Evolutionary conservation across 2,797 vertebrate species (phyloP), one percentile per base, ranked within the genome.

Genomic region (Toxotes lorentzi): DNA sequence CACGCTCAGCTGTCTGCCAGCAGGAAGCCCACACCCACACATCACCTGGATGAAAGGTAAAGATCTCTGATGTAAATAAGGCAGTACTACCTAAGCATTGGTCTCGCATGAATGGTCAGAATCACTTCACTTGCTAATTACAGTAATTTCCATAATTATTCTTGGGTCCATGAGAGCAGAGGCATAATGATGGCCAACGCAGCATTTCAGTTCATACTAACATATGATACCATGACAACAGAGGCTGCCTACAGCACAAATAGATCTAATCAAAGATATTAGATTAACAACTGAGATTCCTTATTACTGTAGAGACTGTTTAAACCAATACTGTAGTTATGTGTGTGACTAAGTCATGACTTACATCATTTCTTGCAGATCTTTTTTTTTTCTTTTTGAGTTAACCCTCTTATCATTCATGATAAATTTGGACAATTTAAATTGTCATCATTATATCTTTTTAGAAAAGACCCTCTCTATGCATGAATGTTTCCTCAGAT

Each of bases 41-140:
- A 96, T 99, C 88, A 87, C 94, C 89, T 99, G 98, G 98, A 94
- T 96, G 92, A 99, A 99, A 96, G 98, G 98, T 98, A 89, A 79
- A 50, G 24, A 47, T 50, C 34, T 61, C 38, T 23, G 0, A 56
- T 83, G 19, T 47, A 51, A 61, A 53, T 59, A 41, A 23, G 17
- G 32, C 19, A 57, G 32, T 27, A 13, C 57, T 10, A 43, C 19
- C 2, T 48, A 35, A 59, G 41, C 40, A 3, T 48, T 65, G 40
- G n/a, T 60, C 30, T 48, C 34, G 73, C n/a, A 30, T 73, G 7
- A 27, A 5, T 43, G 2, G 19, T 61, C 32, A 35, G 34, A 64
- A 61, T 61, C 7, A 16, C 27, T 66, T 76, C 13, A 53, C 45
- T 61, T 72, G n/a, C 34, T 60, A 70, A 61, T 80, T 57, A 62